phyloP scores from a whole-genome alignment of 2,797 vertebrate genomes.

The Chaenodraco wilsoni region DNA sequence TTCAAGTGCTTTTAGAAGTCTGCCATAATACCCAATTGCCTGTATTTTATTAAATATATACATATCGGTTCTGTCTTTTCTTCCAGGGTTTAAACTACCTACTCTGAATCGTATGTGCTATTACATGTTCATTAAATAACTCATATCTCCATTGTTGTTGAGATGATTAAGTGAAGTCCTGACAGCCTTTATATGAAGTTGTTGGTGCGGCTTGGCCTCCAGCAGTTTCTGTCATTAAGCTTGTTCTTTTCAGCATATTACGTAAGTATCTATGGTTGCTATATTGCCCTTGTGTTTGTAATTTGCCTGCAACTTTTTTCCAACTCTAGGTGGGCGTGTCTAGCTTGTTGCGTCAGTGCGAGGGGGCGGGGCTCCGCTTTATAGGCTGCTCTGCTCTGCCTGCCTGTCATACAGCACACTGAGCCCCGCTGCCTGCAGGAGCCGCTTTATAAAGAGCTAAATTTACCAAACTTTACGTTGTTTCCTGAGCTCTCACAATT shows the following conservation, averaged over 20 bases:
- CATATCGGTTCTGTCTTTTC: not conserved
- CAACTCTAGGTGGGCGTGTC: constrained; percentile 51
- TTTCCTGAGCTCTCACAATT: constrained; percentile 92
- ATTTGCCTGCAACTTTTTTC: constrained; percentile 49
- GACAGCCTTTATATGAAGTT: constrained; percentile 26
- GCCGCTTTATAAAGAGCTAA: constrained; percentile 95
- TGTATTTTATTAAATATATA: not conserved
- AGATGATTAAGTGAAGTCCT: constrained; percentile 25
- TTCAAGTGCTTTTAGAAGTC: not conserved
- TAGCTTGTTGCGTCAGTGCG: constrained; percentile 50
- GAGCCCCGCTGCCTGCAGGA: constrained; percentile 51
- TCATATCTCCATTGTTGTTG: not conserved
- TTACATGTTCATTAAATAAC: constrained; percentile 9
- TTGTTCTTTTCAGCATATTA: constrained; percentile 64
- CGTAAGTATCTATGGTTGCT: constrained; percentile 72
- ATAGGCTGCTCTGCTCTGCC: constrained; percentile 58
- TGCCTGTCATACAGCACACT: constrained; percentile 56
- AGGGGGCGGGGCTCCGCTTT: constrained; percentile 61
- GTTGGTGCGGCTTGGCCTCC: constrained; percentile 30
- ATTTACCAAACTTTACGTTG: constrained; percentile 93
- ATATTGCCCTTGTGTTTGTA: constrained; percentile 63
- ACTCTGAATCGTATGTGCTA: constrained; percentile 9
- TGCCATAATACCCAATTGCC: not conserved
- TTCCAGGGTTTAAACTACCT: not conserved
- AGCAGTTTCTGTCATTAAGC: constrained; percentile 51